Base-by-base conservation (phyloP, 2,797 vertebrate species). In the Esox masquinongy region DNA sequence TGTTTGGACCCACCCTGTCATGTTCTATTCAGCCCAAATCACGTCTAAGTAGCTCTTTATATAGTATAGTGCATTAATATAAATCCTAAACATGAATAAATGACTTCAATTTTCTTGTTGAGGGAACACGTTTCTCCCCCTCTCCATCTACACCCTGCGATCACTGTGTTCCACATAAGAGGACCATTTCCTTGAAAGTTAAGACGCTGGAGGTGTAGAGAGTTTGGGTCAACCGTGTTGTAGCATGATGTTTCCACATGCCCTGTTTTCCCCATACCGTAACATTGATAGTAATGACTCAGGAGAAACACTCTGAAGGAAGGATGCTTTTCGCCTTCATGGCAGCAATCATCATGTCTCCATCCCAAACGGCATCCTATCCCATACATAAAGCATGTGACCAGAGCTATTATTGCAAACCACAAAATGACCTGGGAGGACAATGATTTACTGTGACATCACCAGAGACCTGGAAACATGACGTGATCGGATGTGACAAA, bases 401-500 rank as follows among this genome's bases (percentile, higher is more conserved):
- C 9, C 43, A 14, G 43, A 47, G 43, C 43, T 14, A 47, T 47
- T 47, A 47, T 14, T 5, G 43, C 43, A 14, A 47, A 47, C 43
- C 43, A 47, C 43, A 12, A 47, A n/a, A 31, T 67, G 8, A 29
- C 29, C 31, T 16, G 64, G 31, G 31, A 75, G n/a, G 26, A 17
- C 51, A 22, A 34, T 36, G 51, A 53, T 19, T 22, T 56, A 29
- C 17, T 59, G 50, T 53, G 29, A 67, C 66, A 53, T 53, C 43
- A 72, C 16, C 5, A 26, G 19, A 64, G 61, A 50, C 17, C 36
- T 7, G 11, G 19, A 6, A 2, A 61, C 43, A 47, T 91, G 92
- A 92, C 86, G 85, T 90, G 89, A 92, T 93, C 84, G 91, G 90
- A 93, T 88, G 88, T 93, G 91, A 92, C 91, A 87, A 88, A 87